Base-by-base conservation (phyloP, 2,888 invertebrate genomes). In the Meandrusa payeni region DNA sequence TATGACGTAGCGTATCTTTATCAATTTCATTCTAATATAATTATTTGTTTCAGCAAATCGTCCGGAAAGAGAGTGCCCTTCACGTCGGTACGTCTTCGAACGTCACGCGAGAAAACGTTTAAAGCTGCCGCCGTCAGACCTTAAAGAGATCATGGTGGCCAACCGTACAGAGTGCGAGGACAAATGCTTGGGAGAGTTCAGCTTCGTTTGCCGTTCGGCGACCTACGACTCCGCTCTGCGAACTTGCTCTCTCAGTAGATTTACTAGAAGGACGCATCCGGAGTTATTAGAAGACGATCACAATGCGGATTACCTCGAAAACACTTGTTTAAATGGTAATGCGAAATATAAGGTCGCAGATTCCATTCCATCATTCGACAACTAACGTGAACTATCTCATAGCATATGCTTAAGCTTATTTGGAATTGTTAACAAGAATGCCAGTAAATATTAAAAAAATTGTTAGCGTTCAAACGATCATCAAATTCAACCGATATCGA, bases 111-210 rank as follows among this genome's bases (percentile, higher is more conserved):
- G 95, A 7, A 96, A 95, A 66, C 94, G 95, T 53, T 74, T 96
- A 38, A 95, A 95, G 69, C 87, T 96, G 12, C 93, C 94, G 6
- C 85, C 93, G 24, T 93, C 94, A 3, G 95, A 95, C 66, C 89
- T 95, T 32, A 96, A 96, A 72, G 96, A 96, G 81, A 92, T 95
- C 26, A 93, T 93, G 58, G 95, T 95, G 0, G 91, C 93, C 2
- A 96, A 97, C 74, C 89, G 96, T 48, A 95, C 94, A 2, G 96
- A 96, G 61, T 97, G 96, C 65, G 96, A 96, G 73, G 96, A 96
- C 67, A 94, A 94, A 67, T 97, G 97, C 66, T 76, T 97, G 47
- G 95, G 95, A 64, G 96, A 97, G 73, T 95, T 95, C 66, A 94
- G 93, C 49, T 95, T 96, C 66, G 94, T 95, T 2, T 97, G 97